These are phyloP conservation scores for Brachionus koreanus DNA, from an alignment of 1,140 invertebrate genomes.

Conservation along the genomic window DNA sequence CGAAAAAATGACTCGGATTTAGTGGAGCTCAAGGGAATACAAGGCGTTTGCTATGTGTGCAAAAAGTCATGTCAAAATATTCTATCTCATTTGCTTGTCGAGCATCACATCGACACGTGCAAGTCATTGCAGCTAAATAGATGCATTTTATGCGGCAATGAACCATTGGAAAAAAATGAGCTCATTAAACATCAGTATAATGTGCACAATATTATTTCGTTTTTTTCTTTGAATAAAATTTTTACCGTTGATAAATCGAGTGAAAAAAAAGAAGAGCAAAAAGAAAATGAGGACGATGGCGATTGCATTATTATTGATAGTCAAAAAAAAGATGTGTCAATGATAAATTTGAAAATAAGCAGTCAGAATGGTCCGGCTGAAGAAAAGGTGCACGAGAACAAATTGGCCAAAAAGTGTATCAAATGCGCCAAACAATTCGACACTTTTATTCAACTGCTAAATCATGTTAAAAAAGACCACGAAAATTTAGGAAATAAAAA, in stretches of 20 bases:
- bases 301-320: not conserved
- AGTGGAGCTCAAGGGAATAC: not conserved
- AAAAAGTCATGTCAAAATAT: not conserved
- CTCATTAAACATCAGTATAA: not conserved
- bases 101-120: not conserved
- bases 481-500: not conserved
- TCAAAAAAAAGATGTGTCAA: not conserved
- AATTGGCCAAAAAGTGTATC: not conserved
- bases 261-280: not conserved
- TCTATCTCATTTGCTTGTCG: not conserved
- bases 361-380: not conserved
- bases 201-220: not conserved
- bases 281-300: not conserved
- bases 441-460: not conserved
- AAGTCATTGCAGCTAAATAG: not conserved
- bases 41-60: not conserved
- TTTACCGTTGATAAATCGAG: not conserved
- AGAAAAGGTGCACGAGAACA: not conserved
- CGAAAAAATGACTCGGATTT: not conserved
- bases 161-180: not conserved
- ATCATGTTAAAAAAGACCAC: not conserved
- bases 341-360: not conserved
- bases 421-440: not conserved
- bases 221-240: slow-evolving; percentile 20
- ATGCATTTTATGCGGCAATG: not conserved